Evolutionary conservation across 37 sponge, comb jelly and placozoan species (phyloP), one percentile per base, ranked within the genome.

Genomic region (Petrosia ficiformis): DNA sequence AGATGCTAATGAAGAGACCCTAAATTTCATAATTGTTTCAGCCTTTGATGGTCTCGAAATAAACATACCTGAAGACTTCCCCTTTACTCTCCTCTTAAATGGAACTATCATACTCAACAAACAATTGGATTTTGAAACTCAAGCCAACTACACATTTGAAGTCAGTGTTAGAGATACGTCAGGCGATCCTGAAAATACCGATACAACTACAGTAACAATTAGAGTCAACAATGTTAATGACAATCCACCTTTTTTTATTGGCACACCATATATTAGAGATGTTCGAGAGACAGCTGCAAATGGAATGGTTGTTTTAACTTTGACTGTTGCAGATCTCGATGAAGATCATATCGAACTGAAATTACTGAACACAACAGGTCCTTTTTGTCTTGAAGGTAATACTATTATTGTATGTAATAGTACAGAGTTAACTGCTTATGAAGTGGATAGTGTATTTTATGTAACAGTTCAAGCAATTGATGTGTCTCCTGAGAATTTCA

Each of bases 181-280:
- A 34, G 65, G 58, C 33, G 68, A 63, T 63, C n/a, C 54, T 10
- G 68, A 65, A 39, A 61, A 74, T 44, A 76, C 63, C 6, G 77
- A 44, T 19, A 56, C 67, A 64, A 68, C 85, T 11, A 52, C 24
- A 39, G 82, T 92, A 29, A 77, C 48, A 22, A 43, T 92, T 26
- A 60, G 38, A 31, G 72, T 92, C 40, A 29, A 39, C 21, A 83
- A 92, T 77, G 59, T 65, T 26, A 87, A 92, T 68, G 89, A 92
- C 73, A 84, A 84, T 39, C 64, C 82, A 31, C 85, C 88, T 28
- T 30, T 65, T 39, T 92, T 92, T 40, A 25, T 37, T 8, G 78
- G 57, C 3, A 64, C 72, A 40, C 82, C 82, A 8, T 88, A 85
- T 65, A 57, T 26, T 34, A 77, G 39, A 5, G 39, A 32, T 34